Evolutionary conservation across 2,888 invertebrate genomes (phyloP), one percentile per base, ranked within the genome.

Genomic region (Scaptomyza caliginosa): DNA sequence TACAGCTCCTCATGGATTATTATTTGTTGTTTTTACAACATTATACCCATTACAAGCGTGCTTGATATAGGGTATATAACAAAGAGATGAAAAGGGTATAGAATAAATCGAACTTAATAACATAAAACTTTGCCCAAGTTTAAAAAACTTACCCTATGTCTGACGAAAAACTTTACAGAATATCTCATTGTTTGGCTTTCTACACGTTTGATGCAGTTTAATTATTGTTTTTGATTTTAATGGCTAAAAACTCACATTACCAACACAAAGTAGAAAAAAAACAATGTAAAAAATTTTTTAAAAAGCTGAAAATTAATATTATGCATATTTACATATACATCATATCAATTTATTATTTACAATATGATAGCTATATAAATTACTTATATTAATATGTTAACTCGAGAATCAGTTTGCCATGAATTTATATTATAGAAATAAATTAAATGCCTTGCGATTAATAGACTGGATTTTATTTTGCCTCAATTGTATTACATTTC

Each of bases 391-490:
- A 55, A 64, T 64, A 43, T 59, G 52, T 58, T 64, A 58, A 55
- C 28, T 57, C 8, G 17, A 52, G 40, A 21, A 26, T 10, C 42
- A 19, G 34, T 8, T 2, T 6, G 17, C n/a, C 51, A 39, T 62
- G 57, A 51, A 68, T 62, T 62, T 54, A 54, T 68, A 74, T 74
- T 32, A 51, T 39, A 36, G 21, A 32, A 46, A 39, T 19, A 19
- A 13, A 10, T 36, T 6, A 19, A 38, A 58, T 24, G 24, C 30
- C 38, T 38, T 52, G 13, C 36, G 17, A 39, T 50, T 38, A 57
- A 60, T 46, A 57, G 39, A 55, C 36, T 51, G 38, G 13, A 21
- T 24, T 72, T 70, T 65, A 17, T 19, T 10, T 10, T 10, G 32
- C 34, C 1, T 21, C 48, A 74, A 52, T 67, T 52, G 36, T 28